phyloP scores from a whole-genome alignment of 1,140 invertebrate genomes.

The Bombus pyrosoma region DNA sequence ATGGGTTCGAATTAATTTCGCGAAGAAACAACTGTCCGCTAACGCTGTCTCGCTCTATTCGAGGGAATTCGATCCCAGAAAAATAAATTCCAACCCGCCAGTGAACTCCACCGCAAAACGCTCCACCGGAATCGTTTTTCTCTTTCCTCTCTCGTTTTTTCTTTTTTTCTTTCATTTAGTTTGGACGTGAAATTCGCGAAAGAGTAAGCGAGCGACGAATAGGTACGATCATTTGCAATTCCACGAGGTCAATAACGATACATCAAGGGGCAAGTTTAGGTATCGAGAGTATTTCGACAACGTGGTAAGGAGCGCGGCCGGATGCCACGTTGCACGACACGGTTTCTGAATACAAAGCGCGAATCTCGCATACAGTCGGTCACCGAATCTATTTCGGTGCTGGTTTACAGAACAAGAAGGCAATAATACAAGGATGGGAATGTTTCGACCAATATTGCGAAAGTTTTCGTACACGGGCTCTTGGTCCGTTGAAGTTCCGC shows the following conservation, averaged over 20 bases:
- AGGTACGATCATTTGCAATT: constrained; percentile 28
- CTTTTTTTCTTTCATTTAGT: not conserved
- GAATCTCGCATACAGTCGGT: constrained; percentile 42
- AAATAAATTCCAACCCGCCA: constrained; percentile 6
- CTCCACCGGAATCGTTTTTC: not conserved
- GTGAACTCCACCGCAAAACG: not conserved
- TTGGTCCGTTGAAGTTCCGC: constrained; percentile 62
- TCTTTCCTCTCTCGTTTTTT: not conserved
- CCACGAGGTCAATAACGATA: not conserved
- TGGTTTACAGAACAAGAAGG: constrained; percentile 59
- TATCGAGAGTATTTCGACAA: constrained; percentile 23
- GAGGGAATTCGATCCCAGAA: not conserved
- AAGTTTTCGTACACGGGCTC: constrained; percentile 63
- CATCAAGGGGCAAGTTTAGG: constrained; percentile 13
- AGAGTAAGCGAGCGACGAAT: not conserved
- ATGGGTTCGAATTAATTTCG: constrained; percentile 64
- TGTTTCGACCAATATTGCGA: constrained; percentile 69
- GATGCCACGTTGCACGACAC: constrained; percentile 43
- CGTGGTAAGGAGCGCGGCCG: not conserved
- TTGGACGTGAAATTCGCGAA: not conserved
- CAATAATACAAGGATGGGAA: constrained; percentile 59
- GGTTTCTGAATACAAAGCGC: constrained; percentile 57
- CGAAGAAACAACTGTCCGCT: constrained; percentile 51
- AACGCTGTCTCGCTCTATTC: not conserved
- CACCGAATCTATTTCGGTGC: constrained; percentile 43